phyloP scores from a whole-genome alignment of 1,140 invertebrate species.

The Drosophila bocki region DNA sequence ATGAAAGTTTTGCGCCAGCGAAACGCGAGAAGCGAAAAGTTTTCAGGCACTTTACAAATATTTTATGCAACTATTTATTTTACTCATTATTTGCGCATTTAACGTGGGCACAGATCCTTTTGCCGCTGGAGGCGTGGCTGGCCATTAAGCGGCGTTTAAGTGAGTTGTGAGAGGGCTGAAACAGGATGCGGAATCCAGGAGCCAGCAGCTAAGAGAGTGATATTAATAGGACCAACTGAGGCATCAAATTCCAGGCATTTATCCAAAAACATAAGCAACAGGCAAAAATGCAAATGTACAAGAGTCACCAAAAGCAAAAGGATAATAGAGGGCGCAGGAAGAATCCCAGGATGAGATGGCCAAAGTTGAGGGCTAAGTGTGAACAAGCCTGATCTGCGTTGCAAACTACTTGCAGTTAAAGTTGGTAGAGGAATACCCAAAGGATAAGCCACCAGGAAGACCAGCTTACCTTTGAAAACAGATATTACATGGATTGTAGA shows the following conservation, averaged over 20 bases:
- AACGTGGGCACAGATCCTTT: constrained; percentile 24
- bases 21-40: constrained; percentile 47
- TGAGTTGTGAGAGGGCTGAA: constrained; percentile 17
- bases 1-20: constrained; percentile 58
- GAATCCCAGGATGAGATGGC: not conserved
- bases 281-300: constrained; percentile 33
- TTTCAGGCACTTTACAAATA: constrained; percentile 67
- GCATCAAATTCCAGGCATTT: constrained; percentile 46
- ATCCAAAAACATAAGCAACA: constrained; percentile 26
- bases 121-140: constrained; percentile 14
- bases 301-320: constrained; percentile 27
- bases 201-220: constrained; percentile 10
- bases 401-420: constrained; percentile 37
- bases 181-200: not conserved
- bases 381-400: constrained; percentile 38
- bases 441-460: not conserved
- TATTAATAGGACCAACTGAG: constrained; percentile 36
- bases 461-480: not conserved
- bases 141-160: constrained; percentile 49
- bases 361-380: constrained; percentile 22
- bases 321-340: constrained; percentile 14
- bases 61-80: constrained; percentile 70
- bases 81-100: constrained; percentile 69
- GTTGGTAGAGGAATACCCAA: not conserved
- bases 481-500: too few species aligned